phyloP scores from a whole-genome alignment of 2,113 vertebrate genomes.

The Lepus americanus region DNA sequence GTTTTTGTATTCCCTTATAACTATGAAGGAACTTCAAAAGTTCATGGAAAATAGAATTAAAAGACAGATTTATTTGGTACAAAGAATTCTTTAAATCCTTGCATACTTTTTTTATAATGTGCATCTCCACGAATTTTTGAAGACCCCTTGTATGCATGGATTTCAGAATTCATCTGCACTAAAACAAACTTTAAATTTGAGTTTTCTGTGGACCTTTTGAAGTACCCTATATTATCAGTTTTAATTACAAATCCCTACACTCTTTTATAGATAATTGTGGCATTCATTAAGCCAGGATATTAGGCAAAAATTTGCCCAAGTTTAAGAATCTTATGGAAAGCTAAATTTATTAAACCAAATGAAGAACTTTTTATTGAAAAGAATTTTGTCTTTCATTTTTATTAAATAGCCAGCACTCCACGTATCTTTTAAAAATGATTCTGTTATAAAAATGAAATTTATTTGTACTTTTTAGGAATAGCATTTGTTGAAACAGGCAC shows the following conservation, averaged over 20 bases:
- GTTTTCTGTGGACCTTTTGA: too few relatives aligned
- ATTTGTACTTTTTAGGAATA: slow-evolving; percentile 16
- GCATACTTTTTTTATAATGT: too few relatives aligned
- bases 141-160: too few relatives aligned
- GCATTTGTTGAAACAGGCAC: background rate
- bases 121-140: too few relatives aligned
- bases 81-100: too few relatives aligned
- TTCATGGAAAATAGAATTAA: too few relatives aligned
- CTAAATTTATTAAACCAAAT: slow-evolving; percentile 39
- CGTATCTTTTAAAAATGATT: slow-evolving; percentile 54
- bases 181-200: too few relatives aligned
- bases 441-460: slow-evolving; percentile 38
- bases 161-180: too few relatives aligned
- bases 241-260: slow-evolving; percentile 49
- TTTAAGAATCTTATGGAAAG: slow-evolving; percentile 43
- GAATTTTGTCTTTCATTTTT: slow-evolving; percentile 41
- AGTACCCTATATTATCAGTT: background rate
- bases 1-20: slow-evolving; percentile 46
- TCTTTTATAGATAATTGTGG: background rate
- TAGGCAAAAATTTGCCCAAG: background rate
- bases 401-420: background rate
- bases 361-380: slow-evolving; percentile 50
- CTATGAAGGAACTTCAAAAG: background rate
- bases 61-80: too few relatives aligned
- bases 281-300: slow-evolving; percentile 6